Base-by-base conservation (phyloP, 2,888 invertebrate species). In the Conops quadrifasciatus region DNA sequence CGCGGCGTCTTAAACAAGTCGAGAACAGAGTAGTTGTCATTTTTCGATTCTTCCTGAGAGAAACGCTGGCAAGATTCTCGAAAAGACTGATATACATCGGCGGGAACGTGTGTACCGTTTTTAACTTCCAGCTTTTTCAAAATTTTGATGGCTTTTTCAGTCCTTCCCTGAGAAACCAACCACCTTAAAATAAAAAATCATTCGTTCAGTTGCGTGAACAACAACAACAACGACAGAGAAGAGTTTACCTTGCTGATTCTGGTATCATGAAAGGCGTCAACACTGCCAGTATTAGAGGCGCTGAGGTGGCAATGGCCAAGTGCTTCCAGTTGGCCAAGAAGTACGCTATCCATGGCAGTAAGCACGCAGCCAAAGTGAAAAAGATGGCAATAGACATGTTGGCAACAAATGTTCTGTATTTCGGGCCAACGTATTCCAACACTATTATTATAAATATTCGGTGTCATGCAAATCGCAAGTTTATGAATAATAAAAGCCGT, bases 371-470 rank as follows among this genome's bases (percentile, higher is more conserved):
- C 63, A 91, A 86, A 0, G 95, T 94, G 87, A 95, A 95, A 88
- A 94, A 95, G 53, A 95, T 87, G 0, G 95, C 95, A 64, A 95
- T 95, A 0, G 94, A 94, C 93, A 95, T 94, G 84, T 95, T 95
- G 26, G 95, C 95, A 0, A 95, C 95, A 82, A 95, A 93, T 0
- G 95, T 95, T 16, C 95, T 89, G 92, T 94, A 95, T 87, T 93
- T 93, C 49, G 94, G 95, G 15, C 95, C 95, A 3, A 95, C 94
- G 85, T 95, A 95, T 83, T 95, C 95, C 74, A 95, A 82, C 51
- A 94, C 95, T 95, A 88, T 9, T 4, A 36, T 36, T 36, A 36
- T 21, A 75, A 58, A 24, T 58, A 24, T 24, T 15, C 7, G 24
- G 3, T 15, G 7, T 16, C 24, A 24, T 63, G 15, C 13, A 26